phyloP scores from a whole-genome alignment of 2,888 invertebrate species.

The Caenorhabditis virilis region DNA sequence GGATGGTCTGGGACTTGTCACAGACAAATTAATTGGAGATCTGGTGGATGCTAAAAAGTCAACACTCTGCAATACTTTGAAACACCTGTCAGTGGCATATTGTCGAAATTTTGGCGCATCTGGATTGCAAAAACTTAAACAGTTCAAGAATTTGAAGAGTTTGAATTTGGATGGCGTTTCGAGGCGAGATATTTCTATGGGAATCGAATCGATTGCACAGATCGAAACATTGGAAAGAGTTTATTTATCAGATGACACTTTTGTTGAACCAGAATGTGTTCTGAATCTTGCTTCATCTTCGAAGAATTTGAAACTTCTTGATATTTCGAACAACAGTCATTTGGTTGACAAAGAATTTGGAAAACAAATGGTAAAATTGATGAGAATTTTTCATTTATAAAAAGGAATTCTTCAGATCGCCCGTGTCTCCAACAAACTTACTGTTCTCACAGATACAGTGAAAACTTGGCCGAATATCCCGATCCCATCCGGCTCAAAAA shows the following conservation, averaged over 20 bases:
- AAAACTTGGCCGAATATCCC: slow-evolving; percentile 14
- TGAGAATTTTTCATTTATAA: too few species aligned
- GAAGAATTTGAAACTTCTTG: slow-evolving; percentile 27
- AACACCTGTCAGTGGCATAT: slow-evolving; percentile 43
- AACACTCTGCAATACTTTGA: slow-evolving; percentile 7
- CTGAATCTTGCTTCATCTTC: slow-evolving; percentile 8
- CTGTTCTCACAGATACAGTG: slow-evolving; percentile 20
- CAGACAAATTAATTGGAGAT: slow-evolving; percentile 38
- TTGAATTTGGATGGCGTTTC: slow-evolving; percentile 54
- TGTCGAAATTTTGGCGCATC: slow-evolving; percentile 42
- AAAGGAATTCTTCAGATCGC: too few species aligned
- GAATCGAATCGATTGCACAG: slow-evolving; percentile 37
- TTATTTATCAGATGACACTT: slow-evolving; percentile 38
- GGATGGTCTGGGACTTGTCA: slow-evolving; percentile 50
- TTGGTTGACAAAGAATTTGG: slow-evolving; percentile 19
- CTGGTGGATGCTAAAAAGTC: slow-evolving; percentile 20
- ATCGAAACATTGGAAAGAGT: slow-evolving; percentile 34
- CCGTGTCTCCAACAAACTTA: slow-evolving; percentile 6
- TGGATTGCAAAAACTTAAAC: slow-evolving; percentile 26
- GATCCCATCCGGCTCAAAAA: background rate
- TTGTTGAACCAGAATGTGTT: slow-evolving; percentile 31
- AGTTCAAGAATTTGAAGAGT: slow-evolving; percentile 22
- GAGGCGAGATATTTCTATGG: slow-evolving; percentile 48
- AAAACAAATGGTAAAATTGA: slow-evolving; percentile 7
- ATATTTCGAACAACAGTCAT: slow-evolving; percentile 43